Base-by-base conservation (phyloP, 2,888 invertebrate species). In the Cacoxenus indagator region DNA sequence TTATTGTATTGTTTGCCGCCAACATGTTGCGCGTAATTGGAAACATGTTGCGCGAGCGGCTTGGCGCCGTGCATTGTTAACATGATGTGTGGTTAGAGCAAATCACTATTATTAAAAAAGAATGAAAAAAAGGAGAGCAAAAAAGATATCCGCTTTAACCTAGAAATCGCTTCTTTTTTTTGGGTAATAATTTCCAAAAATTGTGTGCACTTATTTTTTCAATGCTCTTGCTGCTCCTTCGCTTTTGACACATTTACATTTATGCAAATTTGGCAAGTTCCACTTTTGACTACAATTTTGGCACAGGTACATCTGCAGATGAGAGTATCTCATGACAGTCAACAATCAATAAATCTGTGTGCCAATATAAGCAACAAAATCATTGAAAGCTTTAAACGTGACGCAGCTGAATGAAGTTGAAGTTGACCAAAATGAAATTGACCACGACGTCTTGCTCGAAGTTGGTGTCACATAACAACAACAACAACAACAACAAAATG, bases 11-110 rank as follows among this genome's bases (percentile, higher is more conserved):
- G n/a, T n/a, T n/a, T 29, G 59, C 59, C 67, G 68, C 69, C 73
- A 73, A 73, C 81, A 75, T 78, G 78, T 73, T 80, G 76, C 24
- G 22, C 65, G 67, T 81, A 81, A 78, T 78, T 78, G 81, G 67
- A 71, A 73, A 76, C 75, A 76, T 78, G 81, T 75, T 76, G 73
- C 76, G 17, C 48, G 8, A 9, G 51, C 51, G 17, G 17, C 51
- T 51, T n/a, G 45, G 11, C n/a, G 45, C 45, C 2, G 11, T 43
- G 45, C 45, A 43, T 43, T 43, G 45, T n/a, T 43, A n/a, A n/a
- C 45, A n/a, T n/a, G n/a, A n/a, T n/a, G n/a, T n/a, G n/a, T n/a
- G 3, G 45, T 26, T 22, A n/a, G 26, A 14, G 45, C 62, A 37
- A 45, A 11, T 62, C 17, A 48, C 45, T n/a, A 43, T n/a, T n/a